A percentile compares a stretch with the other conserved stretches of the same genome.
Conservation (phyloP, 2,888 invertebrate genomes). For the Pristionchus entomophagus region DNA sequence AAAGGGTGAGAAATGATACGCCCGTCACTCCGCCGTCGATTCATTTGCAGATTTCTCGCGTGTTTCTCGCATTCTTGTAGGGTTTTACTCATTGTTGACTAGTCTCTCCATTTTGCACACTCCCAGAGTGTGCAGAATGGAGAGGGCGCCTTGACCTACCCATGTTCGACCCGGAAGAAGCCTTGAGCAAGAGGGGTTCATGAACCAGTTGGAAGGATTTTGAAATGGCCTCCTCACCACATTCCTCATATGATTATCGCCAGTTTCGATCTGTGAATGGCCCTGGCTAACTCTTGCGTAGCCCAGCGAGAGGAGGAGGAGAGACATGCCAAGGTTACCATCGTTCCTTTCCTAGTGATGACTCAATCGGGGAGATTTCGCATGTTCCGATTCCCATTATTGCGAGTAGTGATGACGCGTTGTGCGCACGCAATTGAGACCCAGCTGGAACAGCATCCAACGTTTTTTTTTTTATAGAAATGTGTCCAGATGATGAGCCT, state of each 20-base stretch:
- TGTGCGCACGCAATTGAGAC: background rate
- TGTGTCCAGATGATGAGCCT: background rate
- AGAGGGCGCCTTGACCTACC: too few relatives aligned
- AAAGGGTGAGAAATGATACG: background rate
- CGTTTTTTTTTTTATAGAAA: background rate
- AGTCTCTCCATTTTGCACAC: too few relatives aligned
- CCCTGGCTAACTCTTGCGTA: background rate
- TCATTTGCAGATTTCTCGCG: background rate
- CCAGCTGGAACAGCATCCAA: background rate
- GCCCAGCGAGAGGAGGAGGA: background rate
- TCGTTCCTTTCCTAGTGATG: too few relatives aligned
- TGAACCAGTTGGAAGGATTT: too few relatives aligned
- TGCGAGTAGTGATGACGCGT: constrained; percentile 19
- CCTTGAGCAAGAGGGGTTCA: too few relatives aligned
- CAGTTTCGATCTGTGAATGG: background rate
- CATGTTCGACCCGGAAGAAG: too few relatives aligned
- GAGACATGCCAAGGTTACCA: too few relatives aligned
- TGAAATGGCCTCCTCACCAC: background rate
- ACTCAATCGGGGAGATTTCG: background rate
- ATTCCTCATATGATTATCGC: constrained; percentile 29
- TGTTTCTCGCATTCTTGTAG: background rate
- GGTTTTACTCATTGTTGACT: background rate
- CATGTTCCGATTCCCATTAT: background rate
- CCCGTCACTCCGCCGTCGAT: background rate
- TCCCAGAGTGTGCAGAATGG: too few relatives aligned